These are phyloP conservation scores for Microchrysa polita DNA, from an alignment of 2,888 invertebrate species.

Conservation along the genomic window DNA sequence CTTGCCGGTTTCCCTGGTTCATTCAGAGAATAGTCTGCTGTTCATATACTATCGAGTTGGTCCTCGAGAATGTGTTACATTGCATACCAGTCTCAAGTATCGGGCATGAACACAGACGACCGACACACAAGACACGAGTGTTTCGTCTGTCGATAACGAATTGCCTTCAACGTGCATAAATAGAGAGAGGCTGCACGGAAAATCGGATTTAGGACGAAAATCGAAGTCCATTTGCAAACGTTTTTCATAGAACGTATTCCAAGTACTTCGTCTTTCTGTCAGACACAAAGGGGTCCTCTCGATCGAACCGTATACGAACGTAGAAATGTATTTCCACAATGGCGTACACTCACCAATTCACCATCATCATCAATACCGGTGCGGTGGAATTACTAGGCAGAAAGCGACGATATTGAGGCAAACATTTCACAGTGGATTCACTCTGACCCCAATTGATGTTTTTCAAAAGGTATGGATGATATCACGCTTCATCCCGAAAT, in stretches of 20 bases:
- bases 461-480: not conserved
- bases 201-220: not conserved
- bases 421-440: conserved; percentile 23
- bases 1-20: no score
- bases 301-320: not conserved
- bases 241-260: not conserved
- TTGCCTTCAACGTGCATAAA: conserved; percentile 23
- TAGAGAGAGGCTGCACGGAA: not conserved
- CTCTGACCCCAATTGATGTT: not conserved
- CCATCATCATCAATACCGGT: conserved; percentile 1
- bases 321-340: not conserved
- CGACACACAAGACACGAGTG: conserved; percentile 21
- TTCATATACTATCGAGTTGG: no score
- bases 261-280: conserved; percentile 11
- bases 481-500: not conserved
- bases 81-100: no score
- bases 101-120: no score
- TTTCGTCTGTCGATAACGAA: conserved; percentile 39
- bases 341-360: no score
- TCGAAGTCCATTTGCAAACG: conserved; percentile 38
- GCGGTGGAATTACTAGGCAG: conserved; percentile 6
- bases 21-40: no score
- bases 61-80: no score
- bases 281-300: not conserved
- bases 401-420: conserved; percentile 7